Evolutionary conservation across 2,888 invertebrate species (phyloP).

Genomic region (Latrodectus hesperus): DNA sequence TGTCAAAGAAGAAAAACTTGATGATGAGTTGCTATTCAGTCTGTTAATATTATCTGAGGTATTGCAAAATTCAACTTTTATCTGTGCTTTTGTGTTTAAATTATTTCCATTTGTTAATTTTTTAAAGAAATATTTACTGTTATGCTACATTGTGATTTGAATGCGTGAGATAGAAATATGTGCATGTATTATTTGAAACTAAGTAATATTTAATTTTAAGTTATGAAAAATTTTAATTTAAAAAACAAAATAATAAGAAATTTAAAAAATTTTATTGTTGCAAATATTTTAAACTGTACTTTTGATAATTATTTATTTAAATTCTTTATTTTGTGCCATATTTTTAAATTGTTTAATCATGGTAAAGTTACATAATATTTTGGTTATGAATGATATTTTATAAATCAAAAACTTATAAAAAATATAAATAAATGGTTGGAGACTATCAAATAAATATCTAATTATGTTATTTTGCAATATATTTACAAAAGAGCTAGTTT

Average conservation of each 20-base stretch:
- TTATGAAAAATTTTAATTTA: not conserved
- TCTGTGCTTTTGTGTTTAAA: not conserved
- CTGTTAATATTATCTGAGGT: slow-evolving; percentile 84
- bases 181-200: not conserved
- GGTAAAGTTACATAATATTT: too few species aligned
- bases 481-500: not conserved
- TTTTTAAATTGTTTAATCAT: too few species aligned
- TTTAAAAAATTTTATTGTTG: too few species aligned
- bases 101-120: not conserved
- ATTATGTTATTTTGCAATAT: too few species aligned
- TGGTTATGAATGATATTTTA: too few species aligned
- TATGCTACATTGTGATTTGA: not conserved
- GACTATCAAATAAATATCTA: too few species aligned
- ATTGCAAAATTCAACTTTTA: not conserved
- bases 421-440: too few species aligned
- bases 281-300: too few species aligned
- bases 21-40: slow-evolving; percentile 86
- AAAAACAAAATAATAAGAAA: too few species aligned
- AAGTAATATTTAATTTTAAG: not conserved
- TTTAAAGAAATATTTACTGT: not conserved
- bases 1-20: slow-evolving; percentile 84
- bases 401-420: too few species aligned
- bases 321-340: too few species aligned
- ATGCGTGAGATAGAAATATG: not conserved
- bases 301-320: too few species aligned